Conservation (phyloP, 1,140 invertebrate genomes). For the Hyles vespertilio region DNA sequence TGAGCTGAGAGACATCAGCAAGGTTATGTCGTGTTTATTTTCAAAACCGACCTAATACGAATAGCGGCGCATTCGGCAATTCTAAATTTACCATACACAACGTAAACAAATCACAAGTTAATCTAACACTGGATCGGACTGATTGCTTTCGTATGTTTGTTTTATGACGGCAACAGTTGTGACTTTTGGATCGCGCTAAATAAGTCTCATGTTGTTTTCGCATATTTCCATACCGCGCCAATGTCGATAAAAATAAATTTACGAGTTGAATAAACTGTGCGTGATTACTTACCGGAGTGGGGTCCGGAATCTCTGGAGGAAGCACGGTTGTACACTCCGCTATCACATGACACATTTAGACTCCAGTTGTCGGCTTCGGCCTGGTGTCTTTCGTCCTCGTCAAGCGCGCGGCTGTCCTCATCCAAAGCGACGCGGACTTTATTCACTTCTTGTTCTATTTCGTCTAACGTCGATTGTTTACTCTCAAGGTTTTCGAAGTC, state of each 20-base stretch:
- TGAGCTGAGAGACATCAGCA: slow-evolving; percentile 53
- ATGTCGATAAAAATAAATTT: slow-evolving; percentile 51
- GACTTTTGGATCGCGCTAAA: slow-evolving; percentile 47
- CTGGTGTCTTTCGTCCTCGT: slow-evolving; percentile 63
- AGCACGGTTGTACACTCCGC: slow-evolving; percentile 76
- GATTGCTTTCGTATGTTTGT: slow-evolving; percentile 46
- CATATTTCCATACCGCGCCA: slow-evolving; percentile 29
- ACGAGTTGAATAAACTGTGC: slow-evolving; percentile 37
- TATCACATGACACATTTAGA: slow-evolving; percentile 74
- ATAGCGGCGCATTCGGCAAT: slow-evolving; percentile 51
- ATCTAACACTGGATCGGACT: slow-evolving; percentile 36
- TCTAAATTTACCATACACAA: slow-evolving; percentile 66
- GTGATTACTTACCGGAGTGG: slow-evolving; percentile 61
- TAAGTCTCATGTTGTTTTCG: slow-evolving; percentile 51
- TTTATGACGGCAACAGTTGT: slow-evolving; percentile 44
- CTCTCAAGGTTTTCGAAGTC: slow-evolving; percentile 60
- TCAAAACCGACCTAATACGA: slow-evolving; percentile 64
- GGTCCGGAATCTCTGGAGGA: slow-evolving; percentile 76
- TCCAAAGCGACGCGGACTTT: slow-evolving; percentile 71
- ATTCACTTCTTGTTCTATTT: slow-evolving; percentile 71
- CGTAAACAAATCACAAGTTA: slow-evolving; percentile 67
- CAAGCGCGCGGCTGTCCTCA: slow-evolving; percentile 66
- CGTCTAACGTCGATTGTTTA: slow-evolving; percentile 63
- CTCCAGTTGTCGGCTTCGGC: slow-evolving; percentile 71
- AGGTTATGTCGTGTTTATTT: slow-evolving; percentile 67